phyloP scores from a whole-genome alignment of 53 echinoderm and acorn worm genomes.

The Apostichopus leukothele region DNA sequence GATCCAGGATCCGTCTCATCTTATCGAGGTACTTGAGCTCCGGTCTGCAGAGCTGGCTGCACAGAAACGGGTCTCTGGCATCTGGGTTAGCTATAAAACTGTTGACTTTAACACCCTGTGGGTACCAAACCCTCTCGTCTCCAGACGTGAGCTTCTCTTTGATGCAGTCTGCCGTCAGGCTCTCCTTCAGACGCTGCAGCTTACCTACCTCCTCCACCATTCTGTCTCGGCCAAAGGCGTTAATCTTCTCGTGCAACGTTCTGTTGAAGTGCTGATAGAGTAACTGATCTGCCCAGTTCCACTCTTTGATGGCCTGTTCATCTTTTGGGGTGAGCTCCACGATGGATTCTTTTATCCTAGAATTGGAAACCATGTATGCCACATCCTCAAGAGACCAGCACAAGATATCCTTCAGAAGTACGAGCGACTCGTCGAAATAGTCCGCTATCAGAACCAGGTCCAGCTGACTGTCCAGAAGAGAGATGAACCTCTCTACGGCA shows the following conservation, averaged over 20 bases:
- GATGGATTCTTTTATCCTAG: slow-evolving; percentile 68
- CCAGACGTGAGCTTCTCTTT: slow-evolving; percentile 59
- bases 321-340: slow-evolving; percentile 15
- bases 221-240: slow-evolving; percentile 60
- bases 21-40: slow-evolving; percentile 70
- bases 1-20: slow-evolving; percentile 27
- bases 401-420: slow-evolving; percentile 78
- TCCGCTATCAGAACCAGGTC: slow-evolving; percentile 82
- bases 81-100: slow-evolving; percentile 71
- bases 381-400: slow-evolving; percentile 84
- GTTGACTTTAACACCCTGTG: slow-evolving; percentile 77
- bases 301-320: slow-evolving; percentile 57
- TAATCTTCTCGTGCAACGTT: slow-evolving; percentile 75
- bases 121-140: slow-evolving; percentile 84
- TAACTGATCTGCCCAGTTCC: slow-evolving; percentile 73
- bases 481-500: slow-evolving; percentile 49
- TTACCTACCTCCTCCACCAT: slow-evolving; percentile 68
- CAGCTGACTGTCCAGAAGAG: slow-evolving; percentile 54
- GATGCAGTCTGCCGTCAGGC: slow-evolving; percentile 62
- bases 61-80: slow-evolving; percentile 64
- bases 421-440: slow-evolving; percentile 85
- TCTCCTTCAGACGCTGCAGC: slow-evolving; percentile 58
- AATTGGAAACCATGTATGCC: slow-evolving; percentile 76
- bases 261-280: slow-evolving; percentile 82
- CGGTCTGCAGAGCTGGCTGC: slow-evolving; percentile 77